Evolutionary conservation across 2,888 invertebrate species (phyloP), one percentile per base, ranked within the genome.

Genomic region (Amorpha juglandis): DNA sequence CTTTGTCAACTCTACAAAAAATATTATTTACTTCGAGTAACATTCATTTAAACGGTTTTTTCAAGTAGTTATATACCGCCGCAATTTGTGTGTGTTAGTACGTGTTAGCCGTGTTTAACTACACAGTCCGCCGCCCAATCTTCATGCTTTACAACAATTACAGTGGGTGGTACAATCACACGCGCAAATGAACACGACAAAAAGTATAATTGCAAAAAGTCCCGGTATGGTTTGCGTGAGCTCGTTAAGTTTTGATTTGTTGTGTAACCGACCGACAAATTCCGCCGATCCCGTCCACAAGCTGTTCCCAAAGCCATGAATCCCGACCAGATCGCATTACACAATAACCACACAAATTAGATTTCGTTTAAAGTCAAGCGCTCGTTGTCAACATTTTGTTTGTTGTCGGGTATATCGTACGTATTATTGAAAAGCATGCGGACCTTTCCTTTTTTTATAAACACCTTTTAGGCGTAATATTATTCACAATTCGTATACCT

Each of bases 321-420:
- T 74, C 78, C 80, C 83, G 75, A 78, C 79, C 81, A 77, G 87
- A 87, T 91, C 90, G 79, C 86, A 86, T 92, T 91, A 90, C 91
- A 93, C 92, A 92, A 92, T 92, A 91, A 92, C 90, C 87, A 81
- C 87, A 90, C 90, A 92, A 92, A 92, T 93, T 92, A 92, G 92
- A 93, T 93, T 92, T 90, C 88, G 88, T 87, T 89, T 86, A 89
- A 90, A 93, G 93, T 93, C 92, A 92, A 91, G 87, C 91, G 86
- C 86, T 90, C 83, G 89, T 90, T 91, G 91, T 91, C 84, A 84
- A 85, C 77, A 83, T 85, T 74, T 77, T 89, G 87, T 90, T 92
- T 91, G 91, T 90, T 89, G 88, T 87, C 81, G 80, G 82, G 78
- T 86, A 84, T 82, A 90, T 92, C 86, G 87, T 78, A 86, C 89